Evolutionary conservation across 64 coral and sea anemone genomes (phyloP).

Genomic region (Dendronephthya gigantea): DNA sequence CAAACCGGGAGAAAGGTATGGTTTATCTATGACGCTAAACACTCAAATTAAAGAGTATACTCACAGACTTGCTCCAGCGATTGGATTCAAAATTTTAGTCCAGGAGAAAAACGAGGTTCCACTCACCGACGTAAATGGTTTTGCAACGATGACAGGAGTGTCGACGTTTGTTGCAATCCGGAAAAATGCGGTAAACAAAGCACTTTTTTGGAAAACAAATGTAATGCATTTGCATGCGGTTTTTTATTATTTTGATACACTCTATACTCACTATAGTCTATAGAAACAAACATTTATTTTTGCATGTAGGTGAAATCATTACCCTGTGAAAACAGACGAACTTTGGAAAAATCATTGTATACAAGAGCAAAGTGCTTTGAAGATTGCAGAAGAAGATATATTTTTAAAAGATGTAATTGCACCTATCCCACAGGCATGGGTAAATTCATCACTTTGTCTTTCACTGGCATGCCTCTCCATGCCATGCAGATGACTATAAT

Average conservation of each 20-base stretch:
- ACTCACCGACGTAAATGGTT: not conserved
- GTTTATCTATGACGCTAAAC: not conserved
- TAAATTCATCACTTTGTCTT: no score
- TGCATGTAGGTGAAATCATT: not conserved
- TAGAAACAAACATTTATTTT: not conserved
- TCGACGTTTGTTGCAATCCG: not conserved
- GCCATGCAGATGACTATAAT: no score
- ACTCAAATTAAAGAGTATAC: not conserved
- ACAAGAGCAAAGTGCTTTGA: not conserved
- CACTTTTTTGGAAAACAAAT: not conserved
- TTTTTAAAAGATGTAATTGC: not conserved
- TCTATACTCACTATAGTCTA: no score
- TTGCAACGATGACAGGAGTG: not conserved
- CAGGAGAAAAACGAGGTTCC: not conserved
- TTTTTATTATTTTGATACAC: no score
- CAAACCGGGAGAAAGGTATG: not conserved
- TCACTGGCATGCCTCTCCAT: no score
- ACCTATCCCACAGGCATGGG: no score
- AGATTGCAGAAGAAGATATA: not conserved
- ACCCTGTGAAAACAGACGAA: not conserved
- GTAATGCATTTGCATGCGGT: no score
- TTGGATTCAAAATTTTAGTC: not conserved
- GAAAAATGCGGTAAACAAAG: not conserved
- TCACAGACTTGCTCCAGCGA: not conserved
- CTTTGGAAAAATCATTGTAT: not conserved